Evolutionary conservation across 2,888 invertebrate genomes (phyloP).

Genomic region (Fragum fragum): DNA sequence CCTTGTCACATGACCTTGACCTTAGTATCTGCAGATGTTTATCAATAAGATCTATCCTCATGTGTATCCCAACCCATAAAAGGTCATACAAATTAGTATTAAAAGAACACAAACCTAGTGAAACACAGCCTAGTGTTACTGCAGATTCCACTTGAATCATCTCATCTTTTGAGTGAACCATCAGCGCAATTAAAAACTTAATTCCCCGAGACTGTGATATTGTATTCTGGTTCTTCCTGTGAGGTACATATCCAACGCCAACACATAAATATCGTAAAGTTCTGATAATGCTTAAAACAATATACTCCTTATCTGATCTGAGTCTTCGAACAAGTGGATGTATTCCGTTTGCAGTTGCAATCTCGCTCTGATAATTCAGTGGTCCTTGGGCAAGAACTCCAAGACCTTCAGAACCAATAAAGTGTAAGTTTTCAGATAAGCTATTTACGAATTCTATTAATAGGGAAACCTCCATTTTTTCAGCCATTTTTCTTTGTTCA

Average conservation of each 20-base stretch:
- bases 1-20: too few relatives aligned
- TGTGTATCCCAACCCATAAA: too few relatives aligned
- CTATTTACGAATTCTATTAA: slow-evolving; percentile 85
- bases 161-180: slow-evolving; percentile 84
- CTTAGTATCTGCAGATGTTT: too few relatives aligned
- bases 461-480: slow-evolving; percentile 82
- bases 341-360: slow-evolving; percentile 83
- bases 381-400: slow-evolving; percentile 85
- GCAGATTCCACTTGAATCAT: slow-evolving; percentile 86
- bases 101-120: slow-evolving; percentile 79
- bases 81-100: too few relatives aligned
- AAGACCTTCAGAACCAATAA: slow-evolving; percentile 85
- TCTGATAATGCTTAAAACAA: slow-evolving; percentile 84
- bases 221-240: slow-evolving; percentile 81
- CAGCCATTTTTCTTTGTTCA: slow-evolving; percentile 83
- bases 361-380: slow-evolving; percentile 80
- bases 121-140: slow-evolving; percentile 82
- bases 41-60: too few relatives aligned
- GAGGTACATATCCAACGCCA: slow-evolving; percentile 84
- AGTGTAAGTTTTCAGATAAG: slow-evolving; percentile 83
- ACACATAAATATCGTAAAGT: slow-evolving; percentile 84
- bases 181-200: slow-evolving; percentile 83
- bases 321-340: slow-evolving; percentile 82
- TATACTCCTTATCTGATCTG: slow-evolving; percentile 82
- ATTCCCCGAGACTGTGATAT: slow-evolving; percentile 83